Evolutionary conservation across 1,140 invertebrate species (phyloP).

Genomic region (Drosophila lini): DNA sequence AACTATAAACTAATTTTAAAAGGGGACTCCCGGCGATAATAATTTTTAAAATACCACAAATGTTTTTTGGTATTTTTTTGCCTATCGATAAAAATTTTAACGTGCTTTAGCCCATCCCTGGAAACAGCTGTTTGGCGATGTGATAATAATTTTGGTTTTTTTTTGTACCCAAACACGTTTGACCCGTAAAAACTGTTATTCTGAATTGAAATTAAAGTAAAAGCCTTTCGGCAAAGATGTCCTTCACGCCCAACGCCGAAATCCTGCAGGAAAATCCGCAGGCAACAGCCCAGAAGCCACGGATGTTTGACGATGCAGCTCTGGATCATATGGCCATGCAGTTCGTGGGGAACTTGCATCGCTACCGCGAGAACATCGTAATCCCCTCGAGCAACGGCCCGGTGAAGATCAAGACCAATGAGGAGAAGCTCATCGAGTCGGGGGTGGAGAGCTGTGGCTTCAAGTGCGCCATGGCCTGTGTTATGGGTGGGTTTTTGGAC

Average conservation of each 20-base stretch:
- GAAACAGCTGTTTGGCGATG: conserved; percentile 68
- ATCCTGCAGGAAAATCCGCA: conserved; percentile 4
- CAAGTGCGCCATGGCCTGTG: conserved; percentile 95
- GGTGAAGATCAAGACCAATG: conserved; percentile 91
- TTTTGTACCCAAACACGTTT: conserved; percentile 12
- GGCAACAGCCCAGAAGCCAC: conserved; percentile 11
- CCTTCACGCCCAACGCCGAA: conserved; percentile 41
- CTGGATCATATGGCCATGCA: conserved; percentile 87
- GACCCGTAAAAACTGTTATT: conserved; percentile 20
- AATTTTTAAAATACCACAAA: neutral
- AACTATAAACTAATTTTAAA: neutral
- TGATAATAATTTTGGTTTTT: conserved; percentile 65
- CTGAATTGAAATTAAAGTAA: conserved; percentile 43
- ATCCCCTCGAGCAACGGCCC: conserved; percentile 91
- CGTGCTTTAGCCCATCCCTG: conserved; percentile 5
- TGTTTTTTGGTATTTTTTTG: conserved; percentile 10
- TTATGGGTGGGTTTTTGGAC: conserved; percentile 89
- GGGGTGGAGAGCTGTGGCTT: conserved; percentile 96
- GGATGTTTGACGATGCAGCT: conserved; percentile 85
- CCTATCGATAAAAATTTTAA: conserved; percentile 2
- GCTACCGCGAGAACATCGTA: conserved; percentile 92
- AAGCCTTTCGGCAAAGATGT: conserved; percentile 48
- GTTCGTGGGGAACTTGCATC: conserved; percentile 87
- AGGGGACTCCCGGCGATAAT: neutral
- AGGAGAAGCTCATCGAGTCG: conserved; percentile 94